A percentile compares a stretch with the other conserved stretches of the same genome.
Conservation (phyloP, 2,113 vertebrate species). For the Tympanuchus pallidicinctus region DNA sequence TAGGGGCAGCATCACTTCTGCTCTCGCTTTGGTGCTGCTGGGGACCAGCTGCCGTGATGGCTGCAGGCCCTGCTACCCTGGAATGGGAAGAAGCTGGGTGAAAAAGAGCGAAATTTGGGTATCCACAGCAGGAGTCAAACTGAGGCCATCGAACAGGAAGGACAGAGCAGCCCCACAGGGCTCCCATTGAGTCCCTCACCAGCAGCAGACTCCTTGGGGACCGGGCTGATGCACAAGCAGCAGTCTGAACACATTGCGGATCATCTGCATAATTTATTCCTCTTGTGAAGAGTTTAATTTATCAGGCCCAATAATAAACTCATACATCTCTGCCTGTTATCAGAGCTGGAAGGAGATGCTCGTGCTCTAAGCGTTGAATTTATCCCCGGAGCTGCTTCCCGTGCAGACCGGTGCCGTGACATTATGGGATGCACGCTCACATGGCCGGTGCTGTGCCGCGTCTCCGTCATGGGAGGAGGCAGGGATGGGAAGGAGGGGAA, state of each 20-base stretch:
- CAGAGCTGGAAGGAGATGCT: background rate
- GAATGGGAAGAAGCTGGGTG: background rate
- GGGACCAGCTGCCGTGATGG: background rate
- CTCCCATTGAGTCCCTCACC: background rate
- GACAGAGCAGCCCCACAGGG: background rate
- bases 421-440: background rate
- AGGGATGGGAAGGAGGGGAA: background rate
- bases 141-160: background rate
- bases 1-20: background rate
- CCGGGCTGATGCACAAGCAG: background rate
- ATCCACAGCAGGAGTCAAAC: background rate
- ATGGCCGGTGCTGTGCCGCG: rapidly evolving
- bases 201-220: background rate
- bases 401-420: background rate
- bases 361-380: background rate
- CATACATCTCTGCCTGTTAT: conserved; percentile 30
- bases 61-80: background rate
- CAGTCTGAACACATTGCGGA: background rate
- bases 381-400: background rate
- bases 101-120: background rate
- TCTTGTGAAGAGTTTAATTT: conserved; percentile 49
- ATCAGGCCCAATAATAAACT: conserved; percentile 53
- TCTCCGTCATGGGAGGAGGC: background rate
- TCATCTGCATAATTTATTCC: conserved; percentile 60
- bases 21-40: background rate